A percentile compares a stretch with the other conserved stretches of the same genome.
These are phyloP conservation scores for Siniperca undulata DNA, from an alignment of 2,797 vertebrate genomes.

Conservation along the genomic window DNA sequence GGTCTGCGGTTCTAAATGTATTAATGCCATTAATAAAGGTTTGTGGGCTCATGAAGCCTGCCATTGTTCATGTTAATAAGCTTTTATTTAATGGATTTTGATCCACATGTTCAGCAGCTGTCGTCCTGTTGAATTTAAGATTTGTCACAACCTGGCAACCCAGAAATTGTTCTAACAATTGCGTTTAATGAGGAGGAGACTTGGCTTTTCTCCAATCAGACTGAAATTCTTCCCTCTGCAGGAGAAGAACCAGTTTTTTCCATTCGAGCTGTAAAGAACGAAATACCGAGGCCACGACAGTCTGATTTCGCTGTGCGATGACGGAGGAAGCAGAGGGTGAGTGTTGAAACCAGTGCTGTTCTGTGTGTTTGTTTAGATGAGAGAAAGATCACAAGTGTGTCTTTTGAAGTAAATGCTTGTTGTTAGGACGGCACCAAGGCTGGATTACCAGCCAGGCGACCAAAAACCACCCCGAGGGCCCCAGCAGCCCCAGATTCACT, in stretches of 20 bases:
- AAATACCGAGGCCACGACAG: neutral
- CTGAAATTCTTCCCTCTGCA: neutral
- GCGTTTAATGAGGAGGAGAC: neutral
- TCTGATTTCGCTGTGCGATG: constrained; percentile 1
- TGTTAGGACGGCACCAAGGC: neutral
- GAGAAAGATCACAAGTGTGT: neutral
- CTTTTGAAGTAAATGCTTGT: neutral
- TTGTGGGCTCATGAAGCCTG: too few relatives aligned
- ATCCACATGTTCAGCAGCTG: too few relatives aligned
- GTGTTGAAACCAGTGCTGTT: neutral
- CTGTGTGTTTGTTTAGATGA: neutral
- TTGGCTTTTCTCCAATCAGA: neutral
- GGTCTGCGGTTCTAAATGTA: too few relatives aligned
- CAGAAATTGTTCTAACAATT: too few relatives aligned
- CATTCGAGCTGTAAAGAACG: neutral
- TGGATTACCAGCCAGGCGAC: neutral
- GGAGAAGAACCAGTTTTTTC: neutral
- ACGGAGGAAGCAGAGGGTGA: neutral
- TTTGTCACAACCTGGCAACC: too few relatives aligned
- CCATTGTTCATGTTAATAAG: too few relatives aligned
- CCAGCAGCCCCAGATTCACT: neutral
- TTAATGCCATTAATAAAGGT: too few relatives aligned
- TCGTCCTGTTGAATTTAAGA: too few relatives aligned
- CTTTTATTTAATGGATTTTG: too few relatives aligned
- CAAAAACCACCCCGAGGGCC: too few relatives aligned